phyloP scores from a whole-genome alignment of 2,113 vertebrate species.

The Antigone vipio region DNA sequence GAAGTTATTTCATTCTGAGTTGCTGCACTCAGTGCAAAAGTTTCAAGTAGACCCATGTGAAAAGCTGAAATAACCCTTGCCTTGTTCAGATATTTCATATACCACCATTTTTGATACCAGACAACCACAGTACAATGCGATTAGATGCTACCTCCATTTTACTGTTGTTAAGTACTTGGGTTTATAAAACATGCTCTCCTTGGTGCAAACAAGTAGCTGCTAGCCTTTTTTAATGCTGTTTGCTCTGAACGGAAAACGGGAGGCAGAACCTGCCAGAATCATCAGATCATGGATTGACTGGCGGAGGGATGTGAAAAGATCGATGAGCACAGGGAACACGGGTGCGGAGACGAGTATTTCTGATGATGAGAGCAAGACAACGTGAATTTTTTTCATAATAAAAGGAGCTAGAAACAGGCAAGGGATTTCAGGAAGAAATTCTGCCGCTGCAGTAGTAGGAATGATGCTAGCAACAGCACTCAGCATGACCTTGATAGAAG shows the following conservation, averaged over 20 bases:
- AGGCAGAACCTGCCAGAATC: background rate
- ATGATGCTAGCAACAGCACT: background rate
- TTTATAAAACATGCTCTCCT: background rate
- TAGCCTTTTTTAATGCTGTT: background rate
- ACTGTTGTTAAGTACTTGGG: background rate
- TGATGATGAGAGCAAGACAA: background rate
- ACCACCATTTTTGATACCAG: background rate
- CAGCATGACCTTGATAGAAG: background rate
- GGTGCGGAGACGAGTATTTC: background rate
- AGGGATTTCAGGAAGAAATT: background rate
- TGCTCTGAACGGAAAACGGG: background rate
- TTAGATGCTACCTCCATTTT: background rate
- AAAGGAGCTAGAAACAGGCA: background rate
- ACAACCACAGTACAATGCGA: background rate
- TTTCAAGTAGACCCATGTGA: background rate
- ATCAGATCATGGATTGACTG: background rate
- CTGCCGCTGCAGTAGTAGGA: background rate
- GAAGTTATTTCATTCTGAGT: background rate
- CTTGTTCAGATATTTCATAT: background rate
- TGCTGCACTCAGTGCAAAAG: background rate
- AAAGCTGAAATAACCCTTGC: background rate
- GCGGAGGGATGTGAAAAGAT: background rate
- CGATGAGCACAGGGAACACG: background rate
- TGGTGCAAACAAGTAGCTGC: background rate
- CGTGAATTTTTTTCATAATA: background rate